Percentiles rank a stretch among this genome's conserved stretches.
phyloP scores from a whole-genome alignment of 2,797 vertebrate species.

The Micrastur ruficollis region DNA sequence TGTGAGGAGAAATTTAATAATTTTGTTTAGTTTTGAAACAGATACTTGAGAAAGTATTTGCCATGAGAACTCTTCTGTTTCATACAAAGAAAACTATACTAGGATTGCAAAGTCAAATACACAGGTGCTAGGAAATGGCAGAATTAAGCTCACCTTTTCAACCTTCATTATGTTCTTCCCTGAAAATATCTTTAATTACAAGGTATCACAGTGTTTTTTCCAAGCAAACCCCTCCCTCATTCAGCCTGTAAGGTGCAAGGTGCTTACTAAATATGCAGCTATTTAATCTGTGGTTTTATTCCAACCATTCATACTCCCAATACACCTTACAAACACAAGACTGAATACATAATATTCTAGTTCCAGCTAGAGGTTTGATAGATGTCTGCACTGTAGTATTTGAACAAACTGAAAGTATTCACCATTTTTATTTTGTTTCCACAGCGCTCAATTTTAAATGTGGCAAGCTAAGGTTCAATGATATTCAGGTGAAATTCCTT shows the following conservation, averaged over 20 bases:
- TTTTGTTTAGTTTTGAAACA: background rate
- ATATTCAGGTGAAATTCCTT: background rate
- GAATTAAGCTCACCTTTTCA: background rate
- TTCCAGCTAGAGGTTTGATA: background rate
- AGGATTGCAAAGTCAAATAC: background rate
- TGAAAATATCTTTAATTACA: background rate
- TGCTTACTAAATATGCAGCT: background rate
- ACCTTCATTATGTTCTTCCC: background rate
- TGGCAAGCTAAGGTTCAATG: background rate
- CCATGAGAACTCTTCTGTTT: constrained; percentile 28
- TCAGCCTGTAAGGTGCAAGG: background rate
- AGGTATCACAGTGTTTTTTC: background rate
- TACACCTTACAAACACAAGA: background rate
- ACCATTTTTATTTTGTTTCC: background rate
- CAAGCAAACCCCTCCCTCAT: background rate
- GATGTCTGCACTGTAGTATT: background rate
- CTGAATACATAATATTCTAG: background rate
- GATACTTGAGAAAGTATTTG: background rate
- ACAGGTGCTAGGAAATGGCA: background rate
- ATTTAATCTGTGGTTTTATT: background rate
- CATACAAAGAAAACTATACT: background rate
- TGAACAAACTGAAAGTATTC: background rate
- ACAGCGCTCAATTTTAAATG: background rate
- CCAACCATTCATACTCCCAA: background rate
- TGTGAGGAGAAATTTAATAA: background rate